Evolutionary conservation across 2,888 invertebrate genomes (phyloP), one percentile per base, ranked within the genome.

Genomic region (Drosophila stalkeri): DNA sequence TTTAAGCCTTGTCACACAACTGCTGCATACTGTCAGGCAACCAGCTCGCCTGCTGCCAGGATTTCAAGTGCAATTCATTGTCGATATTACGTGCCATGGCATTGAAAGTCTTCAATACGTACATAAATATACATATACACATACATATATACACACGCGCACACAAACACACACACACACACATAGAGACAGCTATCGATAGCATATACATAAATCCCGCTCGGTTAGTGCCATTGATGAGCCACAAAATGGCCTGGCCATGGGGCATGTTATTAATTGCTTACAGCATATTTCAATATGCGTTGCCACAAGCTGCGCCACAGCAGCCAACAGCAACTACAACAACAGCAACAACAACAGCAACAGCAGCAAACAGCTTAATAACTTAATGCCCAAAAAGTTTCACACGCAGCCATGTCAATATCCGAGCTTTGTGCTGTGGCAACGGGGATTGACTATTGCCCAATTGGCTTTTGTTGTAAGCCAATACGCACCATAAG

Each of bases 61-160:
- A 59, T 75, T 88, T 89, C 77, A 88, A 85, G 85, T 90, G 90
- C 88, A 89, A 89, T 80, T 88, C 85, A 88, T 86, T 88, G 81
- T 69, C 77, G 62, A 77, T 89, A 89, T 89, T 85, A 85, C 90
- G 85, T 85, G 85, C 90, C 86, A 72, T 89, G 90, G 86, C 85
- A 85, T 80, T 85, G 86, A 80, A 85, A 85, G 74, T 65, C 66
- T 59, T 59, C 75, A 54, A 60, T 56, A 59, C 44, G 18, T n/a
- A 14, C 43, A 56, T n/a, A 70, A 20, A 74, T 49, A 23, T 16
- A 11, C 11, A 44, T 2, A 37, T 37, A 62, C 57, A 59, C 12
- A 43, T 23, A 31, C 41, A 23, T 33, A 18, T 5, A 46, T 20
- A 46, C 18, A 3, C 39, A 18, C 20, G 12, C 41, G 52, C 18